Conservation (phyloP, 2,113 vertebrate genomes). For the Apaloderma vittatum region DNA sequence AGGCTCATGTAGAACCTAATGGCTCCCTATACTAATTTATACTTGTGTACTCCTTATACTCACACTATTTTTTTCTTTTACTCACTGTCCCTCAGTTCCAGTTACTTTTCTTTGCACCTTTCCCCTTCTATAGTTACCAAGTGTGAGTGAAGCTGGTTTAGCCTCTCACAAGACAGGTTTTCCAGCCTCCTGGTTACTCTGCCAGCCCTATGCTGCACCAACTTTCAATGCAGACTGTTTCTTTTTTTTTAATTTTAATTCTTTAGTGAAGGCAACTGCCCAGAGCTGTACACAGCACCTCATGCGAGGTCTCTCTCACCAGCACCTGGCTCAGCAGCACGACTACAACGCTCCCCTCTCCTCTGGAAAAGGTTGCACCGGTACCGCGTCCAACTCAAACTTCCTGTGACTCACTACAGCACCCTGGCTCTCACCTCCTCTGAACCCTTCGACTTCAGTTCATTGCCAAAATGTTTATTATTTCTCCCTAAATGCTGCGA, state of each 20-base stretch:
- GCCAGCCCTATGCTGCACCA: no score
- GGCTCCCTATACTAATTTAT: neutral
- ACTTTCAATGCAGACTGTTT: accelerated
- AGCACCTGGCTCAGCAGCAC: neutral
- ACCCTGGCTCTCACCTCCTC: neutral
- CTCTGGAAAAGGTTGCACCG: neutral
- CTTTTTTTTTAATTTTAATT: neutral
- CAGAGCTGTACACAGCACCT: accelerated
- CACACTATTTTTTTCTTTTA: neutral
- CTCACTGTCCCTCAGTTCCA: neutral
- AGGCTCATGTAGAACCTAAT: neutral
- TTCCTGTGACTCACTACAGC: slow-evolving; percentile 3
- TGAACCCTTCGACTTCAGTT: neutral
- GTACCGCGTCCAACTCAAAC: neutral
- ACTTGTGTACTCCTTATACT: neutral
- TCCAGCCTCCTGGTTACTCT: neutral
- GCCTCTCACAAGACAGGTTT: neutral
- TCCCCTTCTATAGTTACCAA: neutral
- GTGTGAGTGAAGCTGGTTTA: neutral
- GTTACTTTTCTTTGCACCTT: neutral
- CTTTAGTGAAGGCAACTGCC: neutral
- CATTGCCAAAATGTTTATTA: slow-evolving; percentile 13
- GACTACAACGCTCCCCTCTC: neutral
- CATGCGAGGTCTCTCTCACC: accelerated
- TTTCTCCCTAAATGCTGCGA: neutral